A percentile compares a stretch with the other conserved stretches of the same genome.
Conservation (phyloP, 1,140 invertebrate genomes). For the Tetramorium parvispinum region DNA sequence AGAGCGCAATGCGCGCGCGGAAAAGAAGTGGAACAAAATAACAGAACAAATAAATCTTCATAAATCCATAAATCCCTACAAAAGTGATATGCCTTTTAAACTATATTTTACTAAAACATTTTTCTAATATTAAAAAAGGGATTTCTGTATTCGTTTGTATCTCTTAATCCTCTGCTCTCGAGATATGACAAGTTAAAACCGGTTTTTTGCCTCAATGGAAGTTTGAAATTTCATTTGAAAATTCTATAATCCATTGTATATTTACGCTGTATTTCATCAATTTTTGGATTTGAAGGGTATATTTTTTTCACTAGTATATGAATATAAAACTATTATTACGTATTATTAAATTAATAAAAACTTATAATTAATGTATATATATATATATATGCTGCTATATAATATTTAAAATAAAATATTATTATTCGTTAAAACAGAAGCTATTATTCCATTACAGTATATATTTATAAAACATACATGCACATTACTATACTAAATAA, state of each 20-base stretch:
- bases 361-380: too few species aligned
- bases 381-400: not conserved
- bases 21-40: not conserved
- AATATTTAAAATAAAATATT: constrained; percentile 23
- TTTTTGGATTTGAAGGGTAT: constrained; percentile 2
- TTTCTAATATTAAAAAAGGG: constrained; percentile 38
- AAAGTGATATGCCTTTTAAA: constrained; percentile 26
- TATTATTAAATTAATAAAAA: not conserved
- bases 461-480: not conserved
- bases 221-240: constrained; percentile 32
- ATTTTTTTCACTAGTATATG: not conserved
- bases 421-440: not conserved
- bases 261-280: constrained; percentile 9
- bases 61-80: constrained; percentile 34
- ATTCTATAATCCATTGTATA: constrained; percentile 41
- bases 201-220: constrained; percentile 32
- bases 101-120: constrained; percentile 32
- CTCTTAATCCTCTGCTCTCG: constrained; percentile 27
- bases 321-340: not conserved
- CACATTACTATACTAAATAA: not conserved
- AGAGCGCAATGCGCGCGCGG: not conserved
- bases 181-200: constrained; percentile 48
- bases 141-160: constrained; percentile 47
- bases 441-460: not conserved
- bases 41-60: constrained; percentile 33